Evolutionary conservation across 2,113 vertebrate species (phyloP), one percentile per base, ranked within the genome.

Genomic region (Pandion haliaetus): DNA sequence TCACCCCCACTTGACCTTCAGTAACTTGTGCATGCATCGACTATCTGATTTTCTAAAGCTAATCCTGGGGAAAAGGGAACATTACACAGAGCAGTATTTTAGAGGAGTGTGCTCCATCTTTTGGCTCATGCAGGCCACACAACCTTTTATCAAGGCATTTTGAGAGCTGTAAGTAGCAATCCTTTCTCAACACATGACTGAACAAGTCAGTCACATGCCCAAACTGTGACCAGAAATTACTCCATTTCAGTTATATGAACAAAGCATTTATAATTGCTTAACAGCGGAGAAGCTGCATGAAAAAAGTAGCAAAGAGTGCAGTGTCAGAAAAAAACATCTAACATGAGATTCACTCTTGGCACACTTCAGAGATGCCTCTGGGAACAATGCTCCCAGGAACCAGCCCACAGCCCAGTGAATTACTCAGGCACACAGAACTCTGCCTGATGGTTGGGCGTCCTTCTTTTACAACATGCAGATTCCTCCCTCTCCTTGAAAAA

Each of bases 21-120:
- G 94, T 65, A 88, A 88, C 70, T 72, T 77, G 62, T 49, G 93
- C 84, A 72, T 42, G 87, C 78, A 94, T 49, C 10, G 5, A 49
- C 13, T 28, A 62, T 29, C 76, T 45, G 84, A 89, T 94, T 95
- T 91, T 79, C 90, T 95, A 44, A 40, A 91, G 93, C 82, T 82
- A 90, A 88, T 80, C 78, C 85, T 62, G 82, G 66, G 17, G 2
- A 73, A 82, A 59, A 80, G 74, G 58, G 31, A 95, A 87, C 0
- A 1, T 34, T 91, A 44, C 44, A 92, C 54, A 95, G 55, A 91
- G 84, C 66, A 50, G 89, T 44, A 97, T 96, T 96, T 89, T 29
- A 95, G 95, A 97, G 96, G 81, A 96, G 71, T 72, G 95, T 96
- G 96, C 96, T 97, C 96, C 96, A 97, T 96, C 96, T 97, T 94